Base-by-base conservation (phyloP, 2,888 invertebrate species). In the Nomada fucata region DNA sequence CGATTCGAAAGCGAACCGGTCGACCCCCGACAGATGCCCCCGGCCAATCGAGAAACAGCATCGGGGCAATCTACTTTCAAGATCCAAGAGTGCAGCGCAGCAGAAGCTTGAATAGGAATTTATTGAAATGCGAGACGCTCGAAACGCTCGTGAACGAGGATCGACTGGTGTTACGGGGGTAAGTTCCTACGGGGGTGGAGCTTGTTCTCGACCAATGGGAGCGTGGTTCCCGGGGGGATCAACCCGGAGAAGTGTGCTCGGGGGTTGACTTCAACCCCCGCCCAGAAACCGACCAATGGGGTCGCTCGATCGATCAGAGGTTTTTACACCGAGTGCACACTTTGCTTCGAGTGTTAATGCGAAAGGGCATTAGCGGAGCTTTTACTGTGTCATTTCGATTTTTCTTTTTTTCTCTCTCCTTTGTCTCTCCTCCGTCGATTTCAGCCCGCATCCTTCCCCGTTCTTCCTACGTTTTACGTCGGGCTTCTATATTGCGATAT, bases 291-390 rank as follows among this genome's bases (percentile, higher is more conserved):
- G 77, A 71, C 93, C 93, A 93, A 93, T 93, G 91, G 76, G 72
- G 18, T 74, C 63, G 91, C 90, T 90, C 84, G 89, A 93, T 93
- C 92, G 93, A 93, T 93, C 91, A 90, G 90, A 77, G 76, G 86
- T 91, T 92, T 90, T 92, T 91, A 91, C 91, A 89, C 90, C 89
- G 89, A 90, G 91, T 89, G 89, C 90, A 91, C 91, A 92, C 93
- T 93, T 92, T 92, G 91, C 90, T 91, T 91, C 90, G 91, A 92
- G 93, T 92, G 92, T 91, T 93, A 92, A 93, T 92, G 91, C 89
- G 91, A 92, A 91, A 91, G 91, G 88, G 91, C 92, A 93, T 93
- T 93, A 93, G 93, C 88, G 91, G 90, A 90, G 90, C 90, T 92
- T 92, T 91, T 89, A 90, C 90, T 84, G 88, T 91, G 91, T 91